Base-by-base conservation (phyloP, 1,140 invertebrate species). In the Habropoda laboriosa region DNA sequence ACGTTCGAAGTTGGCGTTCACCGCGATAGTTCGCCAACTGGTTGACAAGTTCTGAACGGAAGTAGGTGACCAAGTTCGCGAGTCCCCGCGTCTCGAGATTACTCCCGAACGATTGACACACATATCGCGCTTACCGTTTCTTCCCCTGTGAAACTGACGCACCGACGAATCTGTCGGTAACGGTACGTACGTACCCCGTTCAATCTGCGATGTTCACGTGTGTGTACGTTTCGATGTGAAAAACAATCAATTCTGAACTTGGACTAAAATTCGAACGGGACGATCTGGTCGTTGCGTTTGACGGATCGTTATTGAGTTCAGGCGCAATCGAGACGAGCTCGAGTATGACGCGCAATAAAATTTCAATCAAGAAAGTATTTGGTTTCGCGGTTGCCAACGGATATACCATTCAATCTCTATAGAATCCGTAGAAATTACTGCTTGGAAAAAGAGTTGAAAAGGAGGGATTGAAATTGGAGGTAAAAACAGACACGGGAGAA, bases 21-120 rank as follows among this genome's bases (percentile, higher is more conserved):
- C 27, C n/a, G 40, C 73, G 53, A 86, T 82, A 86, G 85, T 86
- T 86, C 51, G 76, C 80, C 66, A 83, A 86, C 72, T 86, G 84
- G 76, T 83, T 80, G 84, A 77, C 85, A 78, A 86, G 85, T 86
- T 86, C 47, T 27, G 51, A 58, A 24, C 61, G 53, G 68, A 86
- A 86, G 68, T 86, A 64, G 83, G 82, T 81, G 82, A 85, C 68
- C 79, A 81, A 86, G 83, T 86, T 86, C 55, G 66, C 74, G 55
- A 42, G 64, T 57, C 51, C 49, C n/a, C n/a, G n/a, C n/a, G 30
- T n/a, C 55, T 63, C 42, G 53, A 72, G 83, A 85, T 86, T 79
- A 76, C 53, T 55, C 30, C 47, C 32, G 21, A 18, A 13, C 55
- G 67, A 81, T 67, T 51, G 49, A 18, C 45, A n/a, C 42, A 24